Base-by-base conservation (phyloP, 2,797 vertebrate species). In the Pseudomugil tenellus region DNA sequence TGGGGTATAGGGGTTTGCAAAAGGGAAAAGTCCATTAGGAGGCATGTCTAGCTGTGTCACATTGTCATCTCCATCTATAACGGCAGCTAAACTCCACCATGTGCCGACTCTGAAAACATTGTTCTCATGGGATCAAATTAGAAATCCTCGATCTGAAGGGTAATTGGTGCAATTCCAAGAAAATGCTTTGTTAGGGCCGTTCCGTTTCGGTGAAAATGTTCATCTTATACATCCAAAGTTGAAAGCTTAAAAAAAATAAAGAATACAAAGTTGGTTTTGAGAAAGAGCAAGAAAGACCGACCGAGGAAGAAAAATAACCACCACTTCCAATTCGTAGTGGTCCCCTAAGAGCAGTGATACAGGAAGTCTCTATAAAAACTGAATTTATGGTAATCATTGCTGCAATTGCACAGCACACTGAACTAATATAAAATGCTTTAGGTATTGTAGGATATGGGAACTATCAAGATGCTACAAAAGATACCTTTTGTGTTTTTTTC, bases 41-140 rank as follows among this genome's bases (percentile, higher is more conserved):
- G 72, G 73, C 58, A 74, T 6, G 31, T 63, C 41, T 32, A n/a
- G 67, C 68, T 58, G 67, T 75, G 83, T 78, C 80, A 83, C 74
- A 70, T 58, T 55, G 79, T 81, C 72, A 76, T 79, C 76, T 70
- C 74, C 72, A 63, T 56, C 66, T 80, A 76, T 69, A 71, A 84
- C 74, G 68, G 71, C 77, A 34, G 46, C 67, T 41, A 17, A 55
- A 63, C 73, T 79, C 58, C 68, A 60, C 74, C 63, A 68, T 63
- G 31, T 58, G 79, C 77, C 77, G 79, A 52, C 51, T 58, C 59
- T 48, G 28, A 74, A 76, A 74, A 78, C n/a, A 63, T 63, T n/a
- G 31, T 77, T 80, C 81, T 70, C 53, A 70, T n/a, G 39, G 72
- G 70, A 64, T 87, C 63, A 70, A 73, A 84, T 70, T 25, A 75